These are phyloP conservation scores for Celastrina argiolus DNA, from an alignment of 2,888 invertebrate species.

Conservation along the genomic window DNA sequence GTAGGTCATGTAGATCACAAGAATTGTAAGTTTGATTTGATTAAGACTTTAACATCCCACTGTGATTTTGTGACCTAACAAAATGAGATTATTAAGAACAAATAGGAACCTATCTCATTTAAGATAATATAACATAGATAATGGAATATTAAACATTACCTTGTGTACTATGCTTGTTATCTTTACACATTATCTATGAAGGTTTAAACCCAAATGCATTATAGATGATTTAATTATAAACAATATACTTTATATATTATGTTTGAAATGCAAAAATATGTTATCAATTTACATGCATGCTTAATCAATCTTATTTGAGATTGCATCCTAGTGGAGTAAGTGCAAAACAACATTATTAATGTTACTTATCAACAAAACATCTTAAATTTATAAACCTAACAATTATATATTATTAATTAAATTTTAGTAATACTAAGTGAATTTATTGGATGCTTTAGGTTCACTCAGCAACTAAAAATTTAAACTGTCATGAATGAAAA, in stretches of 20 bases:
- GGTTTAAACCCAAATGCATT: conserved; percentile 12
- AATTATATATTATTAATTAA: not conserved
- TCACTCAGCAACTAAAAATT: not conserved
- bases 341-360: not conserved
- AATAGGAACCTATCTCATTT: conserved; percentile 25
- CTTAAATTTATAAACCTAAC: not conserved
- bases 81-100: conserved; percentile 24
- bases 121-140: conserved; percentile 31
- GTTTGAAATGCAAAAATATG: conserved; percentile 10
- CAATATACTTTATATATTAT: not conserved
- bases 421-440: conserved; percentile 1
- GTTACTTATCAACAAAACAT: not conserved
- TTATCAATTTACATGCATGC: not conserved
- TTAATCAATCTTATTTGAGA: conserved; percentile 8
- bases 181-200: conserved; percentile 16
- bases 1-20: conserved; percentile 19
- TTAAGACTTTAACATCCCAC: not conserved
- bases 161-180: not conserved
- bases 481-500: conserved; percentile 12
- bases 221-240: conserved; percentile 4
- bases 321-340: conserved; percentile 8
- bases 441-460: not conserved
- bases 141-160: conserved; percentile 27
- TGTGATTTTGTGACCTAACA: conserved; percentile 24
- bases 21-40: not conserved